A percentile compares a stretch with the other conserved stretches of the same genome.
phyloP scores from a whole-genome alignment of 2,113 vertebrate genomes.

The Bubo blakistoni region DNA sequence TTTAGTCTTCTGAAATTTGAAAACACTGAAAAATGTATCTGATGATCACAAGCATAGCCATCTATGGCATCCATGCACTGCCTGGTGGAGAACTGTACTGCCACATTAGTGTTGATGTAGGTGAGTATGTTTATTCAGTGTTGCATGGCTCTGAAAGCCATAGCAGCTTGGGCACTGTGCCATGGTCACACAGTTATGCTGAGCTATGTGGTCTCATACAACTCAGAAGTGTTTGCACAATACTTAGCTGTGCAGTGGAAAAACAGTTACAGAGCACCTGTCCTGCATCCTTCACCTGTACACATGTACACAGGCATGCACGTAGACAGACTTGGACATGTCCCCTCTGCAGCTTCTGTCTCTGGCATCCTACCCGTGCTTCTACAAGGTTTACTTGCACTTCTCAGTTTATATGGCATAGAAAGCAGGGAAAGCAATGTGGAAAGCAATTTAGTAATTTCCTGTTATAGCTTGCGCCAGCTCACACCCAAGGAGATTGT shows the following conservation, averaged over 20 bases:
- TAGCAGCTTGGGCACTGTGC: neutral
- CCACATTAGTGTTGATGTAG: neutral
- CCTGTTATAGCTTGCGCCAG: neutral
- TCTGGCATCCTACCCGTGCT: neutral
- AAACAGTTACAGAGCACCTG: neutral
- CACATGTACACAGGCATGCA: accelerated
- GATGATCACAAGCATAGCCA: neutral
- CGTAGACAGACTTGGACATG: accelerated
- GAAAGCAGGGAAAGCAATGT: neutral
- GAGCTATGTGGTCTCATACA: neutral
- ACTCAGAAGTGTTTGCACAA: neutral
- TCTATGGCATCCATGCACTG: neutral
- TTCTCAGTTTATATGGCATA: neutral
- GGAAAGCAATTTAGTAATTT: neutral
- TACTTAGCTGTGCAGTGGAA: neutral
- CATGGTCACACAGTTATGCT: no score
- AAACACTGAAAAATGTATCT: neutral
- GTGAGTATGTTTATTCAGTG: neutral
- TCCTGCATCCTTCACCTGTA: neutral
- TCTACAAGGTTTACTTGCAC: neutral
- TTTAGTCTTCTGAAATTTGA: neutral
- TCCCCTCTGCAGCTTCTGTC: neutral
- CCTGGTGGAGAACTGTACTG: neutral
- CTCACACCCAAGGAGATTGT: neutral
- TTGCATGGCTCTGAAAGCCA: neutral